Conservation (phyloP, 2,888 invertebrate genomes). For the Blera fallax region DNA sequence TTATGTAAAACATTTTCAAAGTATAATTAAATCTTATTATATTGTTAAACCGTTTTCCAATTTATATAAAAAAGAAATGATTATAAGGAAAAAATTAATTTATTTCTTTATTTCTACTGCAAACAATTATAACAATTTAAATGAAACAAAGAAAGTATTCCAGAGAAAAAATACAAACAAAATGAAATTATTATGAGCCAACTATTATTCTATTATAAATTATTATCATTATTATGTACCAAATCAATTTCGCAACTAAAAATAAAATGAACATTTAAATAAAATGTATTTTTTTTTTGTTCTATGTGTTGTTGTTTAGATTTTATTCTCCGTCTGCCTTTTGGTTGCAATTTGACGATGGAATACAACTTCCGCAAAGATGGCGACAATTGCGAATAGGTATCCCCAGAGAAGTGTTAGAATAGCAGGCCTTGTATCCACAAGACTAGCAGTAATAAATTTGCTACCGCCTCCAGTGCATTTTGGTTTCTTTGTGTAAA, state of each 20-base stretch:
- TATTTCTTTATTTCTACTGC: constrained; percentile 34
- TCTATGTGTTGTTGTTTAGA: not conserved
- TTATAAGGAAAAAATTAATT: constrained; percentile 16
- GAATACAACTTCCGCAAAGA: constrained; percentile 79
- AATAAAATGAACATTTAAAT: constrained; percentile 54
- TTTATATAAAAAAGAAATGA: constrained; percentile 17
- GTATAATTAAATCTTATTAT: constrained; percentile 28
- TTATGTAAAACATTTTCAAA: constrained; percentile 56
- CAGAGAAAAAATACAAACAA: constrained; percentile 8
- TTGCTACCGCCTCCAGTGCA: constrained; percentile 82
- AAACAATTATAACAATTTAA: constrained; percentile 30
- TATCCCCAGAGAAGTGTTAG: constrained; percentile 82
- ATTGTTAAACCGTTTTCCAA: constrained; percentile 48
- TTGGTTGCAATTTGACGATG: constrained; percentile 15
- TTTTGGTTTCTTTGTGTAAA: constrained; percentile 85
- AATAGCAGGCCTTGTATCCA: constrained; percentile 84
- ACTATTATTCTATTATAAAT: constrained; percentile 59
- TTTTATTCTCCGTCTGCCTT: too few species aligned
- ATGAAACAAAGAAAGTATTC: constrained; percentile 5
- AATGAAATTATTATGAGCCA: constrained; percentile 48
- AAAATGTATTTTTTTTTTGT: not conserved
- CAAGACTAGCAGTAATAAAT: constrained; percentile 85
- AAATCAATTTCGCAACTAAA: constrained; percentile 67
- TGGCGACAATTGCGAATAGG: constrained; percentile 77
- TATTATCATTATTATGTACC: constrained; percentile 59